phyloP scores from a whole-genome alignment of 2,888 invertebrate genomes.

The Drosophila sordidula region DNA sequence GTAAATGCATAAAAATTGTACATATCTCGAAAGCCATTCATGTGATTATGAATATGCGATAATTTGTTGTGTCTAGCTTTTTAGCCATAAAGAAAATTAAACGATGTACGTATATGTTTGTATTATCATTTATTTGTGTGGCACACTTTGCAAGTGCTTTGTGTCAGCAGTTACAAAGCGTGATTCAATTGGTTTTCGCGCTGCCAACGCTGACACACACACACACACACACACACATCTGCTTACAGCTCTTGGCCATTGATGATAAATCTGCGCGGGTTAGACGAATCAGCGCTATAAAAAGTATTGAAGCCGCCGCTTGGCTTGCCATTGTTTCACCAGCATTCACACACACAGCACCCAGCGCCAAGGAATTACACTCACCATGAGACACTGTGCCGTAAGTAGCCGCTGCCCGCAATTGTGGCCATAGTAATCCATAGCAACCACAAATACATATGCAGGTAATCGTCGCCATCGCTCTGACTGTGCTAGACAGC shows the following conservation, averaged over 20 bases:
- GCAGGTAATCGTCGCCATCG: constrained; percentile 18
- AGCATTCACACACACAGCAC: constrained; percentile 23
- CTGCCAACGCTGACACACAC: constrained; percentile 24
- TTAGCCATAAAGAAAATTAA: not conserved
- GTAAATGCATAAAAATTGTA: not conserved
- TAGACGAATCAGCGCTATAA: constrained; percentile 39
- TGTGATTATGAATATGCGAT: constrained; percentile 29
- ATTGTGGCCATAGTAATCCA: not conserved
- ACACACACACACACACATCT: constrained; percentile 1
- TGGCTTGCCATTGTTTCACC: constrained; percentile 35
- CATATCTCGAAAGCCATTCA: not conserved
- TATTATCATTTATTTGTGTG: constrained; percentile 11
- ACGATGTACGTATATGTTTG: not conserved
- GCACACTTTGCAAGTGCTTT: constrained; percentile 18
- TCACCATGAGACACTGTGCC: constrained; percentile 20
- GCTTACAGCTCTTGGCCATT: constrained; percentile 25
- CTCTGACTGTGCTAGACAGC: constrained; percentile 20
- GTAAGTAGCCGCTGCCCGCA: constrained; percentile 15
- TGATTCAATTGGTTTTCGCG: constrained; percentile 43
- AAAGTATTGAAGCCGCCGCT: constrained; percentile 38
- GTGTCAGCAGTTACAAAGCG: constrained; percentile 26
- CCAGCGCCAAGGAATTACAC: constrained; percentile 1
- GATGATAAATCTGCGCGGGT: constrained; percentile 42
- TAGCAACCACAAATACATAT: not conserved
- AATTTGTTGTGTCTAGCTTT: constrained; percentile 14